A percentile compares a stretch with the other conserved stretches of the same genome.
Conservation (phyloP, 2,113 vertebrate species). For the Mystacornis crossleyi region DNA sequence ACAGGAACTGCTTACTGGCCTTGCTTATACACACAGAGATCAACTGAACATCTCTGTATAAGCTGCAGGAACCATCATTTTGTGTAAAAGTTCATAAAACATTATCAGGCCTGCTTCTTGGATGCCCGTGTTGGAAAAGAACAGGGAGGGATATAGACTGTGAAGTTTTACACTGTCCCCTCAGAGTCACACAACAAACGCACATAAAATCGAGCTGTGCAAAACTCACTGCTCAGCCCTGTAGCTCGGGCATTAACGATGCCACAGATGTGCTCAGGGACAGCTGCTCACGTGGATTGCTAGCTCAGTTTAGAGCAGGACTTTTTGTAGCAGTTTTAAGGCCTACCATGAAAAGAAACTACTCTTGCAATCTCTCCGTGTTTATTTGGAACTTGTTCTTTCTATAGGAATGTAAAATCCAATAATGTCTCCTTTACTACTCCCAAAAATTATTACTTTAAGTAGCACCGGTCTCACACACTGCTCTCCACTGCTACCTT, state of each 20-base stretch:
- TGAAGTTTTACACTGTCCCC: not conserved
- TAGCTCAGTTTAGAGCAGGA: not conserved
- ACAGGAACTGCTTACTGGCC: not conserved
- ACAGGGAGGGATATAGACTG: not conserved
- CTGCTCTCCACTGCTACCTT: not conserved
- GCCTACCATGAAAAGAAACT: not conserved
- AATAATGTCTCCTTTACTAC: not conserved
- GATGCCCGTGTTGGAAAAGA: not conserved
- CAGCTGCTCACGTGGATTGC: not conserved
- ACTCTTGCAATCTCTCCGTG: not conserved
- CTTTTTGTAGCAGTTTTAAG: not conserved
- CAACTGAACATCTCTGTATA: not conserved
- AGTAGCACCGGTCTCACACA: not conserved
- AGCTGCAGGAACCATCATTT: not conserved
- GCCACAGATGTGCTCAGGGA: not conserved
- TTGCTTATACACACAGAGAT: not conserved
- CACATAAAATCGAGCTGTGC: not conserved
- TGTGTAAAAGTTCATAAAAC: not conserved
- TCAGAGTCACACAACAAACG: not conserved
- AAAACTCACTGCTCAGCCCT: not conserved
- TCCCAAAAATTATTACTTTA: not conserved
- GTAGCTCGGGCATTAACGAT: accelerated
- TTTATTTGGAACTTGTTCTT: not conserved
- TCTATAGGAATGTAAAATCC: not conserved
- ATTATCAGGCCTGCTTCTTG: not conserved